Conservation (phyloP, 2,113 vertebrate species). For the Polypterus senegalus region DNA sequence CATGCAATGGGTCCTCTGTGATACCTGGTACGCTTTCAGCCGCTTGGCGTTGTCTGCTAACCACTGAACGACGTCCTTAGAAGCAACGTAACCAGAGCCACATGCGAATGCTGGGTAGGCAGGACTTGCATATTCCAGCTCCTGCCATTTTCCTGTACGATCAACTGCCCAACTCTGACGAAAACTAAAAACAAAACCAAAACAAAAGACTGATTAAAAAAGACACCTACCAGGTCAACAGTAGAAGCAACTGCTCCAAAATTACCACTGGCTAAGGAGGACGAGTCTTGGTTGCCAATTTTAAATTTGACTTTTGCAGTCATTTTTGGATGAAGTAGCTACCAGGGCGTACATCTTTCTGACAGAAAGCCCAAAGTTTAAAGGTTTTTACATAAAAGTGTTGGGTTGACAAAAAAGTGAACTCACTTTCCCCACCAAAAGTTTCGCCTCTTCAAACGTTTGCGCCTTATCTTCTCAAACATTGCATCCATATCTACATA, state of each 20-base stretch:
- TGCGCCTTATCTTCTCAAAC: conserved; percentile 68
- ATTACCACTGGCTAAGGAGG: no score
- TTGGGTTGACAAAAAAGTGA: not conserved
- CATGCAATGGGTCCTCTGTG: no score
- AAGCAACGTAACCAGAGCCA: conserved; percentile 84
- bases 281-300: no score
- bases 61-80: conserved; percentile 82
- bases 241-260: no score
- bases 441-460: conserved; percentile 61
- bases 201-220: not conserved
- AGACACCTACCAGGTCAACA: no score
- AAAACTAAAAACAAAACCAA: conserved; percentile 62
- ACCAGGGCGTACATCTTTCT: no score
- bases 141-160: conserved; percentile 92
- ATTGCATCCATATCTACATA: conserved; percentile 82
- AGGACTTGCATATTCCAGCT: conserved; percentile 84
- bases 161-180: conserved; percentile 95
- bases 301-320: no score
- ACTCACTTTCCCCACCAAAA: conserved; percentile 98
- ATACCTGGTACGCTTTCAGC: conserved; percentile 88
- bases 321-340: no score
- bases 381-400: not conserved
- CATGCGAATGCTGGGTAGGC: conserved; percentile 92
- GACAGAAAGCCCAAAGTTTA: not conserved
- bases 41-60: conserved; percentile 71